phyloP scores from a whole-genome alignment of 2,113 vertebrate species.

The Triplophysa rosa region DNA sequence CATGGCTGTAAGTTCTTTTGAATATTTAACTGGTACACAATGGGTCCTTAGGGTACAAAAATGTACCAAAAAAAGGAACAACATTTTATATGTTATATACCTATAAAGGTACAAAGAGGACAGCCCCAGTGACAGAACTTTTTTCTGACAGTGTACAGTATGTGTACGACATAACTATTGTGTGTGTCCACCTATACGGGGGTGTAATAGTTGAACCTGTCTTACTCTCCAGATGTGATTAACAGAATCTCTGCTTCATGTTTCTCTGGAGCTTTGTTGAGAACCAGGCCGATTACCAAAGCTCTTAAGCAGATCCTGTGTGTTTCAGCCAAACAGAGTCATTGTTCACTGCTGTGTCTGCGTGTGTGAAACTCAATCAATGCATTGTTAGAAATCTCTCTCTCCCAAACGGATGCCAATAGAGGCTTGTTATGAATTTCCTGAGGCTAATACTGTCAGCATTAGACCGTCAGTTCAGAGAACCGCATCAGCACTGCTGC shows the following conservation, averaged over 20 bases:
- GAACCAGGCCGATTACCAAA: slow-evolving; percentile 3
- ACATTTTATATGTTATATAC: too few relatives aligned
- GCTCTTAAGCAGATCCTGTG: not conserved
- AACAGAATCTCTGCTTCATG: not conserved
- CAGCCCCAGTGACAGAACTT: too few relatives aligned
- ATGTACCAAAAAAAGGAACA: too few relatives aligned
- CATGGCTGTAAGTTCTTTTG: too few relatives aligned
- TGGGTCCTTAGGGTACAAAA: too few relatives aligned
- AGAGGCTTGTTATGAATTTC: slow-evolving; percentile 27
- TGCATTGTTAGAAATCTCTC: slow-evolving; percentile 21
- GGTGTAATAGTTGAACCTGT: not conserved
- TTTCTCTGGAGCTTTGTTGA: slow-evolving; percentile 3
- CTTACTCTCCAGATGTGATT: slow-evolving; percentile 20
- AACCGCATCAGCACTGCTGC: slow-evolving; percentile 4
- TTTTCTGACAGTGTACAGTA: too few relatives aligned
- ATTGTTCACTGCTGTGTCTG: not conserved
- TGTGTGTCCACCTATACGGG: not conserved
- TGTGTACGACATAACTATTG: not conserved
- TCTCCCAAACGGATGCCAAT: slow-evolving; percentile 9
- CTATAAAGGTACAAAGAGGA: too few relatives aligned
- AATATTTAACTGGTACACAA: too few relatives aligned
- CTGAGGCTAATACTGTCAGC: slow-evolving; percentile 11
- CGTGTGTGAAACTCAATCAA: slow-evolving; percentile 4
- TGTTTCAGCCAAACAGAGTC: slow-evolving; percentile 6
- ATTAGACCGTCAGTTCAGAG: slow-evolving; percentile 4